phyloP scores from a whole-genome alignment of 2,888 invertebrate species.

The Andrena camellia region DNA sequence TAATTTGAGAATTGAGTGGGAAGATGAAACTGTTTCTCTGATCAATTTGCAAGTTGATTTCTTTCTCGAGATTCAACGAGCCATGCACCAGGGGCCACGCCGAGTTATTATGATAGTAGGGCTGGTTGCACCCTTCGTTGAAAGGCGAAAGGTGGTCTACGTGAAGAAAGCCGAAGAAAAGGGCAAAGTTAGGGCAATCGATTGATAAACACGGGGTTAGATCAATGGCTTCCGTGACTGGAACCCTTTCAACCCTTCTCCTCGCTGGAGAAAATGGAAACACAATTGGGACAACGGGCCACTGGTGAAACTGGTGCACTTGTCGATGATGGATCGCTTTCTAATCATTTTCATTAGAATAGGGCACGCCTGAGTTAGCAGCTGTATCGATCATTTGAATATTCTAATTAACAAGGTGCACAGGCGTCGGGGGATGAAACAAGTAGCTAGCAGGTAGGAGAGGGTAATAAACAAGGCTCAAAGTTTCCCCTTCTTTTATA shows the following conservation, averaged over 20 bases:
- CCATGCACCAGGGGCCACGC: slow-evolving; percentile 8
- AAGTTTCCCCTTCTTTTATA: neutral
- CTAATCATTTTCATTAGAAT: slow-evolving; percentile 50
- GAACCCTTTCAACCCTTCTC: slow-evolving; percentile 61
- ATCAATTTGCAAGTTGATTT: neutral
- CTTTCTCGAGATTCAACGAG: slow-evolving; percentile 13
- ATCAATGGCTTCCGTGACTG: slow-evolving; percentile 52
- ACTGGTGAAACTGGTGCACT: slow-evolving; percentile 45
- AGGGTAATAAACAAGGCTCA: neutral
- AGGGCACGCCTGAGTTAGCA: neutral
- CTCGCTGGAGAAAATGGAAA: slow-evolving; percentile 4
- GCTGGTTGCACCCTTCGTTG: slow-evolving; percentile 47
- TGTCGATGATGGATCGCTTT: slow-evolving; percentile 49
- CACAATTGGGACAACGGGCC: slow-evolving; percentile 12
- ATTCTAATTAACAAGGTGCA: slow-evolving; percentile 2
- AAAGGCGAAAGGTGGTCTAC: slow-evolving; percentile 17
- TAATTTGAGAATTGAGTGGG: neutral
- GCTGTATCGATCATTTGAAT: neutral
- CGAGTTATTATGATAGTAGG: slow-evolving; percentile 37
- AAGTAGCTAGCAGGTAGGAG: no score
- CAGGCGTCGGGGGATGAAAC: no score
- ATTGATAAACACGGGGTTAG: slow-evolving; percentile 68
- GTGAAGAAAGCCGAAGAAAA: slow-evolving; percentile 48
- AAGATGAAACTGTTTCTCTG: neutral
- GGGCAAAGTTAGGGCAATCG: slow-evolving; percentile 63